Evolutionary conservation across 2,888 invertebrate genomes (phyloP).

Genomic region (Ochropacha duplaris): DNA sequence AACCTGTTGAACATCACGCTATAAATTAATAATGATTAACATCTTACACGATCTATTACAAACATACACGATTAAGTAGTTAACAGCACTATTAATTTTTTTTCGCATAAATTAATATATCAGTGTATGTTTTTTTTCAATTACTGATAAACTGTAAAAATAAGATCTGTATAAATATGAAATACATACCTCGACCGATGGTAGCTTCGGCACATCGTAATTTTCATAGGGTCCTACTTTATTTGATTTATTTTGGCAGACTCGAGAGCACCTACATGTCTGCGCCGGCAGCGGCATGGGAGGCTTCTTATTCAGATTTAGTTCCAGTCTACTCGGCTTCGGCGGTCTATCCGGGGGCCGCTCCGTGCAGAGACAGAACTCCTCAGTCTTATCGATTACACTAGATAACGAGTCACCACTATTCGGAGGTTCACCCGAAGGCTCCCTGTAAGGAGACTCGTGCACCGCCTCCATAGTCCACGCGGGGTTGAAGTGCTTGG

Average conservation of each 20-base stretch:
- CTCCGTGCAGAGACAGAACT: constrained; percentile 46
- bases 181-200: constrained; percentile 75
- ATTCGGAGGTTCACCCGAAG: constrained; percentile 19
- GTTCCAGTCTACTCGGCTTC: constrained; percentile 66
- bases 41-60: neutral
- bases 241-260: constrained; percentile 41
- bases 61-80: neutral
- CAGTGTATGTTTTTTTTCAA: constrained; percentile 1
- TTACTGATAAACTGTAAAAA: neutral
- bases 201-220: constrained; percentile 89
- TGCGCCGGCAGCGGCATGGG: constrained; percentile 46
- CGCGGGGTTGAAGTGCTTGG: constrained; percentile 78
- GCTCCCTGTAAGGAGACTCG: constrained; percentile 34
- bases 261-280: constrained; percentile 44
- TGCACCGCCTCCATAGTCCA: constrained; percentile 80
- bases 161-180: neutral
- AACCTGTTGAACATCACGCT: constrained; percentile 39
- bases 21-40: constrained; percentile 5
- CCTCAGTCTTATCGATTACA: constrained; percentile 44
- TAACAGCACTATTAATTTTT: too few relatives aligned
- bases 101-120: too few relatives aligned
- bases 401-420: constrained; percentile 25
- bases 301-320: constrained; percentile 58
- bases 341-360: constrained; percentile 85
- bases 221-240: constrained; percentile 87